Evolutionary conservation across 2,888 invertebrate genomes (phyloP), one percentile per base, ranked within the genome.

Genomic region (Aquatica leii): DNA sequence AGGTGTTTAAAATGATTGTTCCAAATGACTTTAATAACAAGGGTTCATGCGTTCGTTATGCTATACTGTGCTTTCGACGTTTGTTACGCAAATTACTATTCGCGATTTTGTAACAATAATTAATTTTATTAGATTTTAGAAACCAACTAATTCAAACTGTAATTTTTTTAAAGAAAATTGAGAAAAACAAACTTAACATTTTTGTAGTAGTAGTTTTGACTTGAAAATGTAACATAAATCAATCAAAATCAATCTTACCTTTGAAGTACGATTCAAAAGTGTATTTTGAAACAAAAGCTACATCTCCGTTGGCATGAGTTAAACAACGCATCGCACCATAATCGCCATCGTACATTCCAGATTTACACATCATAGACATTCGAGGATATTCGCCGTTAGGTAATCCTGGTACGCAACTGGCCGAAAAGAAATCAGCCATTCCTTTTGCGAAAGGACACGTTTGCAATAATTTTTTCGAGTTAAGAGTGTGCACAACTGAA

Each of bases 231-330:
- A n/a, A n/a, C n/a, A n/a, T n/a, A n/a, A n/a, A n/a, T n/a, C 34
- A 41, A 34, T 20, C 21, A 50, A 2, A 21, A 35, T 41, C n/a
- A n/a, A 41, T 58, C 74, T 81, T 79, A 87, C 90, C 86, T 68
- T 84, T 82, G 71, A 88, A 65, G 59, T 76, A 80, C 51, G 73
- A 70, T 5, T 64, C 62, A 5, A 81, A 69, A 14, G 74, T 74
- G 68, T 78, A 80, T 46, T 74, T 73, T 0, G 81, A 81, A 2
- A 94, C 81, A 71, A 95, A 94, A 0, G 93, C 93, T 0, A 94
- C 92, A 73, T 94, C 93, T 2, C 86, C 91, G 62, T 83, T 84
- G 0, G 87, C 88, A 65, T 89, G 87, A 1, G 86, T 82, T 11
- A 94, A 79, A 67, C 92, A 91, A 56, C 86, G 82, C 35, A 92